A percentile compares a stretch with the other conserved stretches of the same genome.
Evolutionary conservation across 2,113 vertebrate species (phyloP).

Genomic region (Erpornis zantholeuca): DNA sequence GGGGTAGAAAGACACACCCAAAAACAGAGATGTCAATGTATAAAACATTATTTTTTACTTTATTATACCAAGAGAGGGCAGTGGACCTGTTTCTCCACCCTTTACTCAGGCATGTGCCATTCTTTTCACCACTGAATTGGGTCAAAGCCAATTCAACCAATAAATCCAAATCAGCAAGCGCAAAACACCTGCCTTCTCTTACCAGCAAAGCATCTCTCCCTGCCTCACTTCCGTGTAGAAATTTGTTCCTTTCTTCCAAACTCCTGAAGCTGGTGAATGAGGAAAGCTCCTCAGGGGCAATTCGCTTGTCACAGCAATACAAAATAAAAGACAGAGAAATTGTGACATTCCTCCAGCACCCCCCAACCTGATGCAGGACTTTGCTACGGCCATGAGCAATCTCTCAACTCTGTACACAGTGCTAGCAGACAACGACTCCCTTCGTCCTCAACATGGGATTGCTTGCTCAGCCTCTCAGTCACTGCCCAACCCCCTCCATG

Average conservation of each 20-base stretch:
- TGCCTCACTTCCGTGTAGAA: not conserved
- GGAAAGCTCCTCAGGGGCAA: not conserved
- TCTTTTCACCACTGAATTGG: not conserved
- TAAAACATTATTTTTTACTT: not conserved
- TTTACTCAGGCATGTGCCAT: not conserved
- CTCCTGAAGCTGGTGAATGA: not conserved
- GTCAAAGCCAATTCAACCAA: not conserved
- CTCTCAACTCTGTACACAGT: slow-evolving; percentile 34
- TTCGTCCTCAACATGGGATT: not conserved
- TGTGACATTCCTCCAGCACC: not conserved
- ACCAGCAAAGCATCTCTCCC: not conserved
- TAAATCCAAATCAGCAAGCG: not conserved
- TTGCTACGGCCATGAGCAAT: not conserved
- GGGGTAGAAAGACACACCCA: not conserved
- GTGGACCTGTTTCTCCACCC: not conserved
- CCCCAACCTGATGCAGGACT: not conserved
- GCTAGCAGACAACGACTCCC: not conserved
- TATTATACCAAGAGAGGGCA: not conserved
- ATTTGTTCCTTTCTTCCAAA: not conserved
- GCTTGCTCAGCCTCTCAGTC: not conserved
- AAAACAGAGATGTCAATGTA: not conserved
- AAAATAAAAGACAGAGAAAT: not conserved
- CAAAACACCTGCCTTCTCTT: not conserved
- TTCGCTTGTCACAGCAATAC: accelerated
- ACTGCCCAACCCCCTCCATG: not conserved